These are phyloP conservation scores for Spodoptera litura DNA, from an alignment of 1,140 invertebrate species.

Conservation along the genomic window DNA sequence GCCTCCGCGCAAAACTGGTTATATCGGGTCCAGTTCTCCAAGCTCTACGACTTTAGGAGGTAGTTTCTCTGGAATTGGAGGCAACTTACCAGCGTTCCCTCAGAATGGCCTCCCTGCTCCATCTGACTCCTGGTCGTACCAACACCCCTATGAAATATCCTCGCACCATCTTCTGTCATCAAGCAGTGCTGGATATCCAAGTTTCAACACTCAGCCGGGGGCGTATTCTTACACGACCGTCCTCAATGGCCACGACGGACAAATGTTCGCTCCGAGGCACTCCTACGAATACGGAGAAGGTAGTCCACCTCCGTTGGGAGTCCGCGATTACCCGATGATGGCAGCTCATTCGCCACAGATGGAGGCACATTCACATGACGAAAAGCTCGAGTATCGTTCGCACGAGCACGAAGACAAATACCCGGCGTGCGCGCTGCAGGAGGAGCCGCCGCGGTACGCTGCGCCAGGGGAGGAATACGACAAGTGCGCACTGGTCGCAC, in stretches of 20 bases:
- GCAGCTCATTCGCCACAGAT: slow-evolving; percentile 88
- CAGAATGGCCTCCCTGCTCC: slow-evolving; percentile 88
- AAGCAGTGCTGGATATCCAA: slow-evolving; percentile 88
- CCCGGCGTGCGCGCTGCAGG: slow-evolving; percentile 85
- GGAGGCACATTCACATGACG: slow-evolving; percentile 85
- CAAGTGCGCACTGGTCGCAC: slow-evolving; percentile 84
- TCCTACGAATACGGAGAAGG: slow-evolving; percentile 88
- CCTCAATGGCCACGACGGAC: slow-evolving; percentile 89
- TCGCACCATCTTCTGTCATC: slow-evolving; percentile 91
- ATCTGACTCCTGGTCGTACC: slow-evolving; percentile 92
- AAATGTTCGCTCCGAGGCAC: slow-evolving; percentile 87
- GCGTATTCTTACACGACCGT: slow-evolving; percentile 89
- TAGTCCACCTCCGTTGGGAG: slow-evolving; percentile 86
- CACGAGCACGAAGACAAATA: slow-evolving; percentile 87
- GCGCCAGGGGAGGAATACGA: slow-evolving; percentile 86
- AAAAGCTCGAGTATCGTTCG: slow-evolving; percentile 79
- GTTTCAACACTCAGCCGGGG: slow-evolving; percentile 84
- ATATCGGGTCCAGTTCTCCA: slow-evolving; percentile 89
- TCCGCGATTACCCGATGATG: slow-evolving; percentile 89
- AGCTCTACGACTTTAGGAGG: slow-evolving; percentile 87
- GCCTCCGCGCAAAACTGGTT: slow-evolving; percentile 96
- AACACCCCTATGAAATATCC: slow-evolving; percentile 91
- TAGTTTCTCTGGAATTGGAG: slow-evolving; percentile 88
- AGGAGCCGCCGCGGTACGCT: slow-evolving; percentile 88
- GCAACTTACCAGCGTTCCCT: slow-evolving; percentile 89